Evolutionary conservation across 2,888 invertebrate genomes (phyloP), one percentile per base, ranked within the genome.

Genomic region (Melinopterus prodromus): DNA sequence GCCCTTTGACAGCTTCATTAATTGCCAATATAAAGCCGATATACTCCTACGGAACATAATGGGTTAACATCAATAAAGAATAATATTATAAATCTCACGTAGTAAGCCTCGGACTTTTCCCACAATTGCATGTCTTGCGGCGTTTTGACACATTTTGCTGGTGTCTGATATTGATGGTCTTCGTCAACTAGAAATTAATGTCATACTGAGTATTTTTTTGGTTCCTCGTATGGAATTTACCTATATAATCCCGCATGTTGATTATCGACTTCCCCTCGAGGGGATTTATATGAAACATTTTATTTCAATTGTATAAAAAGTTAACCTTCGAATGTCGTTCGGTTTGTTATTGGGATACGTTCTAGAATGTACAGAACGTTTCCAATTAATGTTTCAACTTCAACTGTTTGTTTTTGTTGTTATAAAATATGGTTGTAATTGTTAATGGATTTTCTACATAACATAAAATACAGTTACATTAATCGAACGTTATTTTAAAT

Each of bases 61-160:
- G 6, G 16, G n/a, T n/a, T 16, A 16, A 70, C 76, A 76, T 38
- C 53, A 69, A 26, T 37, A 14, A 70, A 76, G n/a, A 37, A 15
- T 38, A 5, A 16, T 78, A 14, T 75, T 16, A 53, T 72, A 77
- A n/a, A 81, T 87, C 89, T 89, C 89, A 95, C 95, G 90, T 94
- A 93, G 88, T 96, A 97, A 3, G 97, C 97, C 87, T 96, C 95
- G 0, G 97, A 97, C 86, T 94, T 94, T 85, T 95, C 93, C 97
- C 97, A 98, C 81, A 92, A 89, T 77, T 91, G 90, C 94, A 97
- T 93, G 86, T 97, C 96, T 16, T 91, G 91, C 6, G 92, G 91
- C 36, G 90, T 89, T 89, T 93, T 93, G 3, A 95, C 91, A 78
- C 91, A 91, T 87, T 93, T 94, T 81, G 91, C 91, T 7, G 95